Conservation (phyloP, 2,113 vertebrate species). For the Hymenochirus boettgeri region DNA sequence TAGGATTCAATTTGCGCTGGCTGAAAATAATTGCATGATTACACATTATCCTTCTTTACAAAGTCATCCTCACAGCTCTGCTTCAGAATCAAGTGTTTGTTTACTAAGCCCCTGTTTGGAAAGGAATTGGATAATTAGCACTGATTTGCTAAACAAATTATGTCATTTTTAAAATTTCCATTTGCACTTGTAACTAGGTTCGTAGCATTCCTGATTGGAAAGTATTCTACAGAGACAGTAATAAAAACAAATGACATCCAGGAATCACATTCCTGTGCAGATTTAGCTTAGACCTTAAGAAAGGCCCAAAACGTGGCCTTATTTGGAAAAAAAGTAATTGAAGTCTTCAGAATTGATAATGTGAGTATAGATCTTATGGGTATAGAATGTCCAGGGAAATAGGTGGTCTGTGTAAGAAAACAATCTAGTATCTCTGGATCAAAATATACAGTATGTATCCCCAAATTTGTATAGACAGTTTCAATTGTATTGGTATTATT, state of each 20-base stretch:
- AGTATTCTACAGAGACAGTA: conserved; percentile 9
- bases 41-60: conserved; percentile 22
- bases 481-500: too few species aligned
- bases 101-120: conserved; percentile 29
- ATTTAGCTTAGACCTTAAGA: conserved; percentile 5
- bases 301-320: too few species aligned
- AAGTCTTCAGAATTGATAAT: too few species aligned
- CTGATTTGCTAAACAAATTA: conserved; percentile 41
- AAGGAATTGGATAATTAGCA: conserved; percentile 39
- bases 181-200: conserved; percentile 34
- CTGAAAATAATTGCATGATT: conserved; percentile 37
- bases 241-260: conserved; percentile 5
- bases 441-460: too few species aligned
- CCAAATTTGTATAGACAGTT: too few species aligned
- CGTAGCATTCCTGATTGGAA: conserved; percentile 21
- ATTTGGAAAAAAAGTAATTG: too few species aligned
- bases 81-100: conserved; percentile 38
- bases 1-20: conserved; percentile 22
- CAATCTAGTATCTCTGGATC: too few species aligned
- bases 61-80: conserved; percentile 17
- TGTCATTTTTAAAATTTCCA: conserved; percentile 33
- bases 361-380: too few species aligned
- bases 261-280: background rate
- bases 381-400: too few species aligned
- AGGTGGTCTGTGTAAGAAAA: too few species aligned